These are phyloP conservation scores for Heptranchias perlo DNA, from an alignment of 2,113 vertebrate species.

Conservation along the genomic window DNA sequence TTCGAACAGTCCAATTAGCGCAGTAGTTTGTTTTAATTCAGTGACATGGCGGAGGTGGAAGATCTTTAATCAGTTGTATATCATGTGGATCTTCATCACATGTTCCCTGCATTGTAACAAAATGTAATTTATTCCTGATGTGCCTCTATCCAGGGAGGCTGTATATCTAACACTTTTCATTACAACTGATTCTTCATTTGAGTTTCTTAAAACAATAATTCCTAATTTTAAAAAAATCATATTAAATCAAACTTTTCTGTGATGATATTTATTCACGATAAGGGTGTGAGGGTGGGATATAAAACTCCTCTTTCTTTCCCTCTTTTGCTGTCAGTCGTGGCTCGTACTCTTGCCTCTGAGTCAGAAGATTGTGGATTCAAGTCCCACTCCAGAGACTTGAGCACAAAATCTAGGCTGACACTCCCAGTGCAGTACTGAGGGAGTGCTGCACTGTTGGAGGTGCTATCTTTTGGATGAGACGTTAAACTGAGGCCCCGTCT, in stretches of 20 bases:
- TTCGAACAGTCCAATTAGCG: slow-evolving; percentile 19
- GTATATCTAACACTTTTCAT: slow-evolving; percentile 23
- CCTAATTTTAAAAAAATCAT: not conserved
- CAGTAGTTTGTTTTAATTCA: slow-evolving; percentile 2
- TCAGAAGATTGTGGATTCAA: not conserved
- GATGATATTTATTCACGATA: not conserved
- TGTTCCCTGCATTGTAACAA: slow-evolving; percentile 13
- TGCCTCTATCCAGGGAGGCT: not conserved
- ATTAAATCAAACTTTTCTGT: not conserved
- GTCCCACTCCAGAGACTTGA: not conserved
- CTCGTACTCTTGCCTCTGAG: not conserved
- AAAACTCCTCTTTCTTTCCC: not conserved
- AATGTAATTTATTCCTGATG: slow-evolving; percentile 35
- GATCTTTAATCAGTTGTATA: slow-evolving; percentile 22
- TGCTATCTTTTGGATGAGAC: not conserved
- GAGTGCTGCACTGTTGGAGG: not conserved
- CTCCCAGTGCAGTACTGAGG: not conserved
- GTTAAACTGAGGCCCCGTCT: not conserved
- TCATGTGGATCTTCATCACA: slow-evolving; percentile 34
- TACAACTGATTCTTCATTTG: slow-evolving; percentile 6
- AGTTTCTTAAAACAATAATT: not conserved
- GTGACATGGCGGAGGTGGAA: slow-evolving; percentile 25
- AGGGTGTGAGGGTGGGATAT: not conserved
- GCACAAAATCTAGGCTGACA: no score
- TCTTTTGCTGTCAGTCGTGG: not conserved